Evolutionary conservation across 2,888 invertebrate genomes (phyloP).

Genomic region (Laothoe populi): DNA sequence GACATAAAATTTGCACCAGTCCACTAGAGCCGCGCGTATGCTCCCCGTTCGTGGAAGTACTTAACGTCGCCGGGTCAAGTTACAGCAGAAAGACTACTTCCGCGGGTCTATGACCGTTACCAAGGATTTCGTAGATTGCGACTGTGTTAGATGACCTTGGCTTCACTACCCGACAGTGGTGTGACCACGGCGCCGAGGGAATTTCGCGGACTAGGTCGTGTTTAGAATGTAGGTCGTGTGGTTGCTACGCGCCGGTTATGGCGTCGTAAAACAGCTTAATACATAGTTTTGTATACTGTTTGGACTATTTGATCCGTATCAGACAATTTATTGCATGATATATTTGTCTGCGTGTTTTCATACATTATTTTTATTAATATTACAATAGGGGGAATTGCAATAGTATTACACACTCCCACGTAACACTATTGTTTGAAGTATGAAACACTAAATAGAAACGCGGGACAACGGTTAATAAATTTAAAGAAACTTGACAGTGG

Average conservation of each 20-base stretch:
- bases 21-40: conserved; percentile 42
- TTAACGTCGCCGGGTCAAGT: conserved; percentile 56
- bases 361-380: background rate
- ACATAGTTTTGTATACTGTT: background rate
- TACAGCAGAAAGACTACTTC: conserved; percentile 66
- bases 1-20: conserved; percentile 68
- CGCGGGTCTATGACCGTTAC: conserved; percentile 73
- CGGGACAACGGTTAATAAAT: background rate
- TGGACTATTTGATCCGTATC: background rate
- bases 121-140: conserved; percentile 75
- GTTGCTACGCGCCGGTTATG: conserved; percentile 6
- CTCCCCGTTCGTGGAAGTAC: conserved; percentile 44
- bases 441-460: too few relatives aligned
- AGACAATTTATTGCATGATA: conserved; percentile 4
- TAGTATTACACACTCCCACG: background rate
- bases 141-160: conserved; percentile 72
- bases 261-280: background rate
- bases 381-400: background rate
- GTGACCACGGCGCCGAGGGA: conserved; percentile 47
- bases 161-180: conserved; percentile 64
- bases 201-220: conserved; percentile 35
- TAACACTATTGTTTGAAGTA: background rate
- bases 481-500: too few relatives aligned
- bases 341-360: conserved; percentile 1
- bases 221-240: conserved; percentile 31